A percentile compares a stretch with the other conserved stretches of the same genome.
phyloP scores from a whole-genome alignment of 2,888 invertebrate species.

The Brenthis daphne region DNA sequence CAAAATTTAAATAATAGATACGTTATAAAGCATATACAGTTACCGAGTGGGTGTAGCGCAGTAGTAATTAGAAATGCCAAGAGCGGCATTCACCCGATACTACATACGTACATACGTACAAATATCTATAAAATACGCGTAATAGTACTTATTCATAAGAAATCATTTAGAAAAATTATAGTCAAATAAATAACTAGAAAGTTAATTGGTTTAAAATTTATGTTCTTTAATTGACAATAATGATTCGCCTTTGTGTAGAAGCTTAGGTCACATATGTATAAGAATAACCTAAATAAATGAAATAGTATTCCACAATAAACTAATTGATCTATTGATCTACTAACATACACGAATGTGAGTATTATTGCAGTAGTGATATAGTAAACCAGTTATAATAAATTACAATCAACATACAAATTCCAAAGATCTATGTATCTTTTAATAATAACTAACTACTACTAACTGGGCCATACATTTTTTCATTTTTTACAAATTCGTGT shows the following conservation, averaged over 20 bases:
- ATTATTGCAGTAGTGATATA: conserved; percentile 15
- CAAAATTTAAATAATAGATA: too few species aligned
- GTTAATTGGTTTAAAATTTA: conserved; percentile 26
- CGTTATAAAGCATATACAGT: conserved; percentile 42
- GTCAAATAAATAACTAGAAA: conserved; percentile 23
- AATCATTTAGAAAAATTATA: conserved; percentile 6
- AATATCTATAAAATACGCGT: conserved; percentile 9
- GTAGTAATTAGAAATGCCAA: conserved; percentile 53
- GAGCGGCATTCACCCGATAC: conserved; percentile 28
- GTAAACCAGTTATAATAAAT: conserved; percentile 23
- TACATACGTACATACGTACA: conserved; percentile 1
- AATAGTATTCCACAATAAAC: conserved; percentile 30
- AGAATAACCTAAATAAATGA: conserved; percentile 30
- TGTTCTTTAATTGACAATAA: conserved; percentile 31
- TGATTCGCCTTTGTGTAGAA: conserved; percentile 22
- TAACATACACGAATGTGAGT: conserved; percentile 25
- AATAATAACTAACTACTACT: too few species aligned
- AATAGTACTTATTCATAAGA: conserved; percentile 5
- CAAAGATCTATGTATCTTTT: conserved; percentile 1
- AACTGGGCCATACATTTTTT: neutral
- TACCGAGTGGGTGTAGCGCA: conserved; percentile 49
- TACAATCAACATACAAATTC: conserved; percentile 15
- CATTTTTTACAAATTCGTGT: neutral
- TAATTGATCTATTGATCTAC: conserved; percentile 36
- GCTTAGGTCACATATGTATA: conserved; percentile 23